Base-by-base conservation (phyloP, 1,140 invertebrate species). In the Drosophila tsacasi region DNA sequence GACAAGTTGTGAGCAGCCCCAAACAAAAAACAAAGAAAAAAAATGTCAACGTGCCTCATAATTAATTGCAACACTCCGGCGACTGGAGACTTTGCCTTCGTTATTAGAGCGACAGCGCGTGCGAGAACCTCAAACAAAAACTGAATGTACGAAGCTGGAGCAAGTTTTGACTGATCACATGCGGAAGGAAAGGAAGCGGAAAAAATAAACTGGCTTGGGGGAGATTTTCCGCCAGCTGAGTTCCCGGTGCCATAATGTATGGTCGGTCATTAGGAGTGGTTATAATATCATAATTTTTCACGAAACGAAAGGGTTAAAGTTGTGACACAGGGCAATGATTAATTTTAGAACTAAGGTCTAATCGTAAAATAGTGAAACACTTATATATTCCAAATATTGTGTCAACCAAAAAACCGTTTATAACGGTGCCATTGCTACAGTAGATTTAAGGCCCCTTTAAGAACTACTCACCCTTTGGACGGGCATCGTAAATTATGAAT, bases 31-130 rank as follows among this genome's bases (percentile, higher is more conserved):
- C 12, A 30, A 63, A 15, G 10, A 8, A 17, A 27, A 66, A 62
- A 80, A 77, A 79, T 90, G 85, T 91, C 86, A 85, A 73, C 82
- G 75, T 90, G 85, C 85, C 78, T 85, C 82, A 90, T 90, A 85
- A 91, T 90, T 90, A 90, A 90, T 90, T 90, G 85, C 85, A 81
- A 67, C 60, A 65, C 67, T 54, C 72, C 52, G 63, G 58, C 64
- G 44, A 54, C 21, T 19, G 50, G 21, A 49, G 46, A 83, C 58
- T 74, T 50, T 17, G 54, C 50, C 74, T 79, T 60, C 66, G 60
- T 79, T 79, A 72, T 68, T 68, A 73, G 68, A 74, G 46, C 40
- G 23, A 61, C 67, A 59, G 60, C 46, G 46, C 76, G 67, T 79
- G 76, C 66, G 75, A 60, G 75, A 46, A 52, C 46, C 44, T 72